Base-by-base conservation (phyloP, 1,140 invertebrate genomes). In the Stenopsyche tienmushanensis region DNA sequence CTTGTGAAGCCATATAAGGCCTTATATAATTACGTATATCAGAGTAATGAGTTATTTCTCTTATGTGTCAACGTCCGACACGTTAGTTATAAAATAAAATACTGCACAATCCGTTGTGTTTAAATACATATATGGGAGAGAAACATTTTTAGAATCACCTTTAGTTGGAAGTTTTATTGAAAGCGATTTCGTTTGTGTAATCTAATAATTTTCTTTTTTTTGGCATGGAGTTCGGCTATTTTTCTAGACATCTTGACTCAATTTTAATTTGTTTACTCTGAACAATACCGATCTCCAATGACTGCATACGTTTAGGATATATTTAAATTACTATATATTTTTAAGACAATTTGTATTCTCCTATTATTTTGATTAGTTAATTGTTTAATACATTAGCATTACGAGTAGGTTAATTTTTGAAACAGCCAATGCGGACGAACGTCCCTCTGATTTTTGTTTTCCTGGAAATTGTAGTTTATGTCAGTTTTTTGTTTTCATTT, bases 251-350 rank as follows among this genome's bases (percentile, higher is more conserved):
- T 20, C 21, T 3, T 8, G 49, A 52, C 17, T 7, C 49, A 24
- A 45, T 52, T 21, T 47, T 15, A 47, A 9, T 20, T 5, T 47
- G 10, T 20, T 9, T 18, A 8, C 44, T 15, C 10, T 13, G 18
- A 45, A 55, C 21, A 29, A 45, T 60, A 60, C 62, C 62, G 50
- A 64, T 68, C 54, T 68, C 41, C 66, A 25, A 64, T 66, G 67
- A 70, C 64, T 63, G 64, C 50, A 49, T 65, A 69, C 62, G 23
- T 17, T 63, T 57, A 69, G 59, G 53, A 62, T 62, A 62, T 70
- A 52, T 58, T 65, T 66, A 66, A 62, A 55, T 64, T 68, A 41
- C 57, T 21, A 9, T 47, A 9, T 47, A 63, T 63, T 57, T 62
- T 58, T 67, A 63, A 60, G 55, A 60, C 53, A 64, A 53, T 64